These are phyloP conservation scores for Drosophila parthenogenetica DNA, from an alignment of 2,888 invertebrate genomes.

Conservation along the genomic window DNA sequence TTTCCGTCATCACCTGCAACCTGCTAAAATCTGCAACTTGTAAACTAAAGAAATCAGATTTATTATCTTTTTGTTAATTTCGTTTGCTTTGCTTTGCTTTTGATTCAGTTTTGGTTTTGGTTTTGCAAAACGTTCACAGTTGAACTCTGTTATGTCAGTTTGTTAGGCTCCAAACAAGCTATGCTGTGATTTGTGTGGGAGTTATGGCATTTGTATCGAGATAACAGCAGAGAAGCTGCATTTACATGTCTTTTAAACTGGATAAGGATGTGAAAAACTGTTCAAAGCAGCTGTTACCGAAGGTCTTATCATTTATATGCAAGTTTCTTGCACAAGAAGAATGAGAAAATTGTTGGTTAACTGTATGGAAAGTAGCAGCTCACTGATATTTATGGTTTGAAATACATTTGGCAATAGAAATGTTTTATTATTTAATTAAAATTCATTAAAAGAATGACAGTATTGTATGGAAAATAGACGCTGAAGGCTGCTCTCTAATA, in stretches of 20 bases:
- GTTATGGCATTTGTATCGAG: conserved; percentile 19
- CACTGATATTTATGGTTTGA: conserved; percentile 3
- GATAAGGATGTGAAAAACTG: conserved; percentile 22
- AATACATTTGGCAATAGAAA: background rate
- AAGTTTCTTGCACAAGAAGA: conserved; percentile 7
- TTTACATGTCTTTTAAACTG: conserved; percentile 23
- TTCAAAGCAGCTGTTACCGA: conserved; percentile 8
- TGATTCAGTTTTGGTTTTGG: background rate
- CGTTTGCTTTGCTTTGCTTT: conserved; percentile 24
- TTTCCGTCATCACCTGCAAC: conserved; percentile 36
- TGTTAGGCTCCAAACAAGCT: conserved; percentile 53
- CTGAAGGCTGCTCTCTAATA: conserved; percentile 3
- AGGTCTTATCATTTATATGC: conserved; percentile 5
- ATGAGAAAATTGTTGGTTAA: conserved; percentile 10
- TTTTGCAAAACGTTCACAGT: conserved; percentile 66
- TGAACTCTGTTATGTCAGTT: conserved; percentile 80
- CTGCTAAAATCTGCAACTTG: conserved; percentile 52
- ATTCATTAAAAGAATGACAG: no score
- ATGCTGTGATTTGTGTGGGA: conserved; percentile 64
- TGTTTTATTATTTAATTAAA: no score
- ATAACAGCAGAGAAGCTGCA: conserved; percentile 24
- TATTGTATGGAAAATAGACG: background rate
- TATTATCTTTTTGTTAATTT: conserved; percentile 70
- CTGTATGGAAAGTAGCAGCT: background rate
- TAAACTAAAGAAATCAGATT: conserved; percentile 48